These are phyloP conservation scores for Eulemur coronatus DNA, from an alignment of 2,797 vertebrate species.

Conservation along the genomic window DNA sequence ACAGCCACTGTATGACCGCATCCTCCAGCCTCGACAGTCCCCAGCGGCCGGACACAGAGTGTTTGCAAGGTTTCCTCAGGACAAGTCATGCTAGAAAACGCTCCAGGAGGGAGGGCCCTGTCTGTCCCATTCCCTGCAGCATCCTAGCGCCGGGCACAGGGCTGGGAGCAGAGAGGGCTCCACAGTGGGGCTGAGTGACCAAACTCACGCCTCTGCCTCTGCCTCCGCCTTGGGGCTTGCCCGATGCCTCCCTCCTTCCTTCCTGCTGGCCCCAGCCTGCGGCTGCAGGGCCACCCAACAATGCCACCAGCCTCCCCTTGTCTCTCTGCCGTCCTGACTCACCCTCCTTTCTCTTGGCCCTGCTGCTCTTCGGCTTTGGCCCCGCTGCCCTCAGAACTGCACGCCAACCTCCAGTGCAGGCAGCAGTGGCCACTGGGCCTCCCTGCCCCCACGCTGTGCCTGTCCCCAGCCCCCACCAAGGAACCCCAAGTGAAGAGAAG, in stretches of 20 bases:
- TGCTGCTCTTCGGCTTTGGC: no score
- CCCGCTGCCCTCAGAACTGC: background rate
- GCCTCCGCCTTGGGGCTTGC: background rate
- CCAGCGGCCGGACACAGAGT: background rate
- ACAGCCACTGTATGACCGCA: fast-evolving
- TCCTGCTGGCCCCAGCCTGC: no score
- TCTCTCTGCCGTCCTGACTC: background rate
- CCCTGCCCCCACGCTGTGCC: background rate
- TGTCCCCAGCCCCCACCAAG: background rate
- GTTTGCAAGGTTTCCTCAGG: background rate
- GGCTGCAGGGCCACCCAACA: fast-evolving
- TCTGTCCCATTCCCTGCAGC: background rate
- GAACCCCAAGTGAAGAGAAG: background rate
- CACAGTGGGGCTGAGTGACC: background rate
- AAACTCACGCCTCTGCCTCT: background rate
- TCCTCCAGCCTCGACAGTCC: background rate
- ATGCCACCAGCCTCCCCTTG: background rate
- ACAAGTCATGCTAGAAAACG: no score
- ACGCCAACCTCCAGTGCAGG: background rate
- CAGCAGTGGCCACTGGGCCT: background rate
- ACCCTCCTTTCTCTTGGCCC: background rate
- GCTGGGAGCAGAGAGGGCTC: background rate
- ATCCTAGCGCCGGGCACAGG: background rate
- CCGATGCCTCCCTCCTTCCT: background rate
- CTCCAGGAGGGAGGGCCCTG: background rate